A percentile compares a stretch with the other conserved stretches of the same genome.
Evolutionary conservation across 2,113 vertebrate species (phyloP).

Genomic region (Pangasianodon hypophthalmus): DNA sequence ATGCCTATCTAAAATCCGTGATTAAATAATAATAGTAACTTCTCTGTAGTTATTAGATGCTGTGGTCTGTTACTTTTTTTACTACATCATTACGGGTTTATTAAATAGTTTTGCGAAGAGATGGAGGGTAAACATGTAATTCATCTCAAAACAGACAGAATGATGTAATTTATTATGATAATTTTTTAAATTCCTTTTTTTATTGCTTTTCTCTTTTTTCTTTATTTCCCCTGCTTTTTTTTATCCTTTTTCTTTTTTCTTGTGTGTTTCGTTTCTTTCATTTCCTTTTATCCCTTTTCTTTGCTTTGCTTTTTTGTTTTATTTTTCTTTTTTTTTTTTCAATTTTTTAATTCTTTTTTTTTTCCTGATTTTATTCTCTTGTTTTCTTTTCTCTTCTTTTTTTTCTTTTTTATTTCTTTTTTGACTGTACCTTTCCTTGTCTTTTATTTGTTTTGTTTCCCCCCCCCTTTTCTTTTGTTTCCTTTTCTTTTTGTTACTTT

Average conservation of each 20-base stretch:
- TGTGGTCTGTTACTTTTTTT: not conserved
- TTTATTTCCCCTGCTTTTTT: not conserved
- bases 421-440: too few species aligned
- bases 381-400: not conserved
- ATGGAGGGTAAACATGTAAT: too few species aligned
- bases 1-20: not conserved
- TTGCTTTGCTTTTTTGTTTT: not conserved
- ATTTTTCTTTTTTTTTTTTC: too few species aligned
- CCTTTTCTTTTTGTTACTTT: not conserved
- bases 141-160: too few species aligned
- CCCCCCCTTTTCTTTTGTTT: not conserved
- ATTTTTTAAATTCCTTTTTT: not conserved
- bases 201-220: not conserved
- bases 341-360: too few species aligned
- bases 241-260: not conserved
- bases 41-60: not conserved
- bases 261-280: too few species aligned
- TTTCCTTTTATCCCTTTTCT: not conserved
- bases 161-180: too few species aligned
- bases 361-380: too few species aligned
- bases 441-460: not conserved
- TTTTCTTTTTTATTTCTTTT: too few species aligned
- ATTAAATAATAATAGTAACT: not conserved
- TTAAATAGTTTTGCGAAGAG: not conserved
- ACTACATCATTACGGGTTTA: not conserved